Evolutionary conservation across 2,888 invertebrate species (phyloP), one percentile per base, ranked within the genome.

Genomic region (Clitarchus hookeri): DNA sequence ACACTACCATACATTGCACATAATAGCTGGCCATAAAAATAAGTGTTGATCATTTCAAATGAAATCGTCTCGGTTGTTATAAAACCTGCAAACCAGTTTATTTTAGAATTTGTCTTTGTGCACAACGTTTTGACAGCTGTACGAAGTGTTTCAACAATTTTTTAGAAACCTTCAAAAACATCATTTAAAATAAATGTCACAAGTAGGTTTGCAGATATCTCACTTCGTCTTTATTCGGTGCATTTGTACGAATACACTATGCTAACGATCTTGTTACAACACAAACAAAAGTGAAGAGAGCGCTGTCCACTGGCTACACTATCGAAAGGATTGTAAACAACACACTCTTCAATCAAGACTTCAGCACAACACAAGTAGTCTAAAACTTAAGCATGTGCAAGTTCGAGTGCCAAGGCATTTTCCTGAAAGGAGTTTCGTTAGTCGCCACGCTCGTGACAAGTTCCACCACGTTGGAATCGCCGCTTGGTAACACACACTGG

Each of bases 381-480:
- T 85, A 89, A 87, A 88, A 89, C 87, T 92, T 92, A 89, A 92
- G 91, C 91, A 92, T 91, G 89, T 92, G 92, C 88, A 92, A 90
- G 88, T 92, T 91, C 54, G 91, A 90, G 90, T 92, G 92, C 92
- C 92, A 92, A 90, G 92, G 92, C 90, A 91, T 91, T 91, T 92
- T 92, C 88, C 91, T 90, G 89, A 92, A 92, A n/a, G 91, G 87
- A n/a, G 84, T 86, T 25, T 84, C 82, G 26, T 82, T 80, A 79
- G 25, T 53, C 19, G 26, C 36, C 25, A 54, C 83, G 83, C 82
- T 85, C 48, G 48, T 26, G 16, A 85, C 27, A n/a, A 85, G 26
- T 82, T 83, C 85, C 48, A 83, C 80, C 44, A 85, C 82, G 53
- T 85, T 44, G 36, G 85, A 82, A 82, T 27, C 82, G 44, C 82